Evolutionary conservation across 2,113 vertebrate genomes (phyloP), one percentile per base, ranked within the genome.

Genomic region (Ophiodon elongatus): DNA sequence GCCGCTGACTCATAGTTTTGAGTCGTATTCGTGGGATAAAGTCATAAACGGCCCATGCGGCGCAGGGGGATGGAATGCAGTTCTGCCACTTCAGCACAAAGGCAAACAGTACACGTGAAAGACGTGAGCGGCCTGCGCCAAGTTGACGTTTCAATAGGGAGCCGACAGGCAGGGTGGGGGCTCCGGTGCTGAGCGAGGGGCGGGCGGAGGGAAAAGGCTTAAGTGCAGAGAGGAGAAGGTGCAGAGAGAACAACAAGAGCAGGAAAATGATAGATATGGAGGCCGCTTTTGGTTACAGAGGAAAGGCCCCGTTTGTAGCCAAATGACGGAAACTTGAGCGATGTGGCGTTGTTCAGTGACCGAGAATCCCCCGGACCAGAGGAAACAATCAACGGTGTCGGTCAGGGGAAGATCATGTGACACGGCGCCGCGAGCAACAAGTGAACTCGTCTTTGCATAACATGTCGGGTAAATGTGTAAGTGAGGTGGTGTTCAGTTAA

Each of bases 51-150:
- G 37, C 64, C 37, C 17, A 14, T n/a, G 47, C 29, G 50, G 37
- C n/a, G 50, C 31, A 35, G n/a, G 7, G 35, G 3, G 21, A 54
- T 19, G 88, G 91, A 92, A 94, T 93, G 92, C 67, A 73, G 92
- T 52, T 76, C 29, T 23, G 72, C 89, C 80, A 88, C 93, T 89
- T 79, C 0, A 72, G 52, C 66, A 84, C 59, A 60, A 62, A 62
- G 43, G 62, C 41, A 84, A 76, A 73, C 6, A 4, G 33, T 27
- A 56, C 54, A n/a, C 29, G 23, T n/a, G 68, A 72, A 62, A 62
- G 54, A 86, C 80, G 60, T 5, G 66, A 73, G 79, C 31, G 14
- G 66, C 37, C 8, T 62, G 43, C 67, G 73, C 75, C 59, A 84
- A 79, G 69, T 59, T 27, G 29, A 73, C 37, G 57, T 66, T n/a